Evolutionary conservation across 2,113 vertebrate genomes (phyloP).

Genomic region (Aptenodytes patagonicus): DNA sequence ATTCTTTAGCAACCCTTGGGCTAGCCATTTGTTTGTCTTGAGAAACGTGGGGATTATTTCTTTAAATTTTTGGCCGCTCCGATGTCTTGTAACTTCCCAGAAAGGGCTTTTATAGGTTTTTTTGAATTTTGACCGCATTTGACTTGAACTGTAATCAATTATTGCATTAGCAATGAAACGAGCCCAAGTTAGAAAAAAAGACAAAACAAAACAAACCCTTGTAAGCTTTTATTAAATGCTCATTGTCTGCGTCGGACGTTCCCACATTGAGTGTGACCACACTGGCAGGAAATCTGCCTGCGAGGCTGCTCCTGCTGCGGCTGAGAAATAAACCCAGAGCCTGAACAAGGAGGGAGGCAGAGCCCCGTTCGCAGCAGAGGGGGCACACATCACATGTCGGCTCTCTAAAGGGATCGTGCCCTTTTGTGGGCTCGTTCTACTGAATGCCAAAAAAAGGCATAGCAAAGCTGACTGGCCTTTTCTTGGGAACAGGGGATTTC

Average conservation of each 20-base stretch:
- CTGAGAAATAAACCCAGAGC: background rate
- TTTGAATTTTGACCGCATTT: background rate
- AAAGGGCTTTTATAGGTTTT: conserved; percentile 11
- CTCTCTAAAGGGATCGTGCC: background rate
- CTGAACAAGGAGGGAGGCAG: background rate
- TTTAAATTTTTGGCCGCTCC: background rate
- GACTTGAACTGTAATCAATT: background rate
- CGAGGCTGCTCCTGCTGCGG: background rate
- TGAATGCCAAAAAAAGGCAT: background rate
- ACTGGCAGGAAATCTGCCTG: background rate
- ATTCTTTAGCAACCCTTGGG: background rate
- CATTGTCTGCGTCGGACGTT: background rate
- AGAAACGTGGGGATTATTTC: background rate
- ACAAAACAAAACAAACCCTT: no score
- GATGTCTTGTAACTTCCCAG: conserved; percentile 1
- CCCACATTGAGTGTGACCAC: background rate
- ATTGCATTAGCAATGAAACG: background rate
- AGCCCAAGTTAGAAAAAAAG: background rate
- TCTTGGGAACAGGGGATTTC: background rate
- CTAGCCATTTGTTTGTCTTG: background rate
- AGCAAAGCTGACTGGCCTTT: background rate
- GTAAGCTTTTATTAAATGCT: background rate
- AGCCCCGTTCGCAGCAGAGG: background rate
- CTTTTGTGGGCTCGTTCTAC: background rate
- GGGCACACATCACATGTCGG: background rate